Evolutionary conservation across 2,113 vertebrate species (phyloP), one percentile per base, ranked within the genome.

Genomic region (Sapajus apella): DNA sequence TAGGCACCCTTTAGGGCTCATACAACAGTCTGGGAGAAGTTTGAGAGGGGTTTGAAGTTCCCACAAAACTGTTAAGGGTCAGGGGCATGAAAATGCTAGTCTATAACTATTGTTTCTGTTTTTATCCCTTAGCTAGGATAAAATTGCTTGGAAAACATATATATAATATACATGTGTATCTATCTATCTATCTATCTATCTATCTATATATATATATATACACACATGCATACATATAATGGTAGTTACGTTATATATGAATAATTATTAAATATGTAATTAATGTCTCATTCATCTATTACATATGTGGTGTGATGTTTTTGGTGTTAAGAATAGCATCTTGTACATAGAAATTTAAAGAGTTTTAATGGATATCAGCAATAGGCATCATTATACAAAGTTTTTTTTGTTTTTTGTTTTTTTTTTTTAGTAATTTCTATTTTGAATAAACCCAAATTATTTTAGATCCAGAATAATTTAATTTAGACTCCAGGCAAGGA

Each of bases 401-500:
- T 70, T 81, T 2, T 40, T 40, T 2, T 3, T 40, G 2, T 40
- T 40, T 93, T 2, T 40, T 40, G 37, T 3, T 40, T 40, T 40
- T 40, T 93, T 79, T 3, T 79, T 2, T n/a, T 87, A 58, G 35
- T 68, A 50, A 83, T 75, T 90, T 93, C 27, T 16, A 72, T 80
- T 90, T 82, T 93, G 8, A 93, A 90, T 83, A 52, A 90, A 68
- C 2, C 50, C 11, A 77, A 21, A 32, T 89, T 89, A 72, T 68
- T 95, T 94, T 86, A 86, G 14, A 89, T 73, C 18, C 8, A 84
- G 17, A 58, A n/a, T 75, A 12, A 90, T 87, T 92, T 92, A 43
- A 86, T 91, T 93, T 21, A 64, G 17, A 40, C 8, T 73, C 3
- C 56, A 81, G 75, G n/a, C 35, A 95, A 84, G 72, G 80, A 27